Evolutionary conservation across 2,888 invertebrate genomes (phyloP), one percentile per base, ranked within the genome.

Genomic region (Lasius fuliginosus): DNA sequence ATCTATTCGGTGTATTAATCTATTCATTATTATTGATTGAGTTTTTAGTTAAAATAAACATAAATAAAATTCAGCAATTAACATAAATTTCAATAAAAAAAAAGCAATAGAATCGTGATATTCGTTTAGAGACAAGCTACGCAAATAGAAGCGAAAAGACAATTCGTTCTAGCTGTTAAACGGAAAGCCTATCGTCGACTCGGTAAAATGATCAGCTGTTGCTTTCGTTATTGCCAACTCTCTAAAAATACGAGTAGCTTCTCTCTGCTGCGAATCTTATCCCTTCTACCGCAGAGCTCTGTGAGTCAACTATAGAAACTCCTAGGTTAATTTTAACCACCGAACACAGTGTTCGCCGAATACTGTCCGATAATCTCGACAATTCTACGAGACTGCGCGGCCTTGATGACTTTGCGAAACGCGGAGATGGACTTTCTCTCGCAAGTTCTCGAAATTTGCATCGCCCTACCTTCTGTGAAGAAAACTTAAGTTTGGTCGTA

Each of bases 161-260:
- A 46, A 42, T 77, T 68, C 36, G 36, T 36, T 65, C 8, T 49
- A 75, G 36, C 49, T 1, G 3, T 30, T 42, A 58, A 58, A 30
- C 56, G 42, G 40, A 77, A 84, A 83, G 82, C 65, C 77, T 85
- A 84, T 89, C 83, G 86, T 86, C 83, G 83, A 23, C 73, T 83
- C 69, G 60, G 76, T 74, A 84, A 83, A 86, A 85, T 84, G 85
- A 79, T 85, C 89, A 86, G 89, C 90, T 89, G 90, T 90, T 85
- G 89, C 77, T 88, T 82, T 85, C 84, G 89, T 87, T 86, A 73
- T 18, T 88, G 90, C 84, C 85, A 87, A 84, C 82, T 84, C 89
- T 88, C 90, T 90, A 90, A 90, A 90, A 90, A 90, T 90, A 90
- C 88, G 77, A 88, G 82, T 82, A 89, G 77, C 85, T 75, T 83